phyloP scores from a whole-genome alignment of 2,113 vertebrate genomes.

The Murina feae region DNA sequence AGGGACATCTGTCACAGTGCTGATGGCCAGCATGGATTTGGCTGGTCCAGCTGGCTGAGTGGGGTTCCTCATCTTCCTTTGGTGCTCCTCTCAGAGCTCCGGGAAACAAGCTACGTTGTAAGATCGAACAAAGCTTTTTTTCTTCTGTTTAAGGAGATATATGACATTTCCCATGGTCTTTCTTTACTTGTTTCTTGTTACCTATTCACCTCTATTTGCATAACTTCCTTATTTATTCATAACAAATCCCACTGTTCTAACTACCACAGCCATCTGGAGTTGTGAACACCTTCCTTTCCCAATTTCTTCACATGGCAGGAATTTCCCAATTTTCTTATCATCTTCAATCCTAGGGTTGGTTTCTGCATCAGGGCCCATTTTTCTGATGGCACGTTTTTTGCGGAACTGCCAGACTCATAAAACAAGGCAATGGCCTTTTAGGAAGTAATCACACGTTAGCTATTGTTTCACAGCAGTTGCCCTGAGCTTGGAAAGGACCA shows the following conservation, averaged over 20 bases:
- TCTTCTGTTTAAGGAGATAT: not conserved
- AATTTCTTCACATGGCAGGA: not conserved
- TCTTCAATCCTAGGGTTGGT: not conserved
- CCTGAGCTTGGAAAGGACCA: not conserved
- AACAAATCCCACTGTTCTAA: not conserved
- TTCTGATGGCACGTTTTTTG: not conserved
- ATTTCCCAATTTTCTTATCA: not conserved
- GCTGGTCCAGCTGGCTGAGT: conserved; percentile 61
- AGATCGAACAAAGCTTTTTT: not conserved
- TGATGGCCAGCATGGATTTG: conserved; percentile 40
- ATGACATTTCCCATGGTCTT: not conserved
- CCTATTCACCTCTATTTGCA: not conserved
- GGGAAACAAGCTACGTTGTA: not conserved
- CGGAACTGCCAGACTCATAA: not conserved
- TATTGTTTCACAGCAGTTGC: not conserved
- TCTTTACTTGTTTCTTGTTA: not conserved
- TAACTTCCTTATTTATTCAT: not conserved
- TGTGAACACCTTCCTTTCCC: not conserved
- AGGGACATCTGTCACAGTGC: conserved; percentile 67
- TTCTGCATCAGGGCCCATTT: not conserved
- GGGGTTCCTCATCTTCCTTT: not conserved
- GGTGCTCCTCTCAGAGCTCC: not conserved
- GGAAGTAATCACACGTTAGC: not conserved
- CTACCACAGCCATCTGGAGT: not conserved
- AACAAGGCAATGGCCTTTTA: not conserved